Evolutionary conservation across 2,113 vertebrate genomes (phyloP).

Genomic region (Passer domesticus): DNA sequence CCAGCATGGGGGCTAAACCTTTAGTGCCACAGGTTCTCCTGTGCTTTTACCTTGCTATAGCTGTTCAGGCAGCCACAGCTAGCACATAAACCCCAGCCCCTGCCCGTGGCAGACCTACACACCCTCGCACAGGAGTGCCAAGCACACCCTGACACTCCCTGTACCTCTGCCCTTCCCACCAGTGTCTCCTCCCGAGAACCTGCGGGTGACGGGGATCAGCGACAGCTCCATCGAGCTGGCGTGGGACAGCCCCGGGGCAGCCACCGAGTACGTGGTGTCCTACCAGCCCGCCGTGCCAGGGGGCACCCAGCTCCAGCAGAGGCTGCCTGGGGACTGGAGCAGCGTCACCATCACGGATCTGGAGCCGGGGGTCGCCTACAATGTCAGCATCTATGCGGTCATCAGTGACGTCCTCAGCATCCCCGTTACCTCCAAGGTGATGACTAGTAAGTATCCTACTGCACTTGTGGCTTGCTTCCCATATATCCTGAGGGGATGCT

Average conservation of each 20-base stretch:
- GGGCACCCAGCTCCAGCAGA: conserved; percentile 86
- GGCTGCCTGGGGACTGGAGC: conserved; percentile 87
- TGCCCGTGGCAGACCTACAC: background rate
- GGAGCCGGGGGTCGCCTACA: conserved; percentile 91
- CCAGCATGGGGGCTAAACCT: background rate
- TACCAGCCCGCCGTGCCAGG: conserved; percentile 82
- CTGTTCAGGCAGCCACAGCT: background rate
- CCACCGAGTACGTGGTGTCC: conserved; percentile 90
- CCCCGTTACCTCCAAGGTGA: conserved; percentile 83
- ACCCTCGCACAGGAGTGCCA: background rate
- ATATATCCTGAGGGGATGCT: background rate
- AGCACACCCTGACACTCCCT: conserved; percentile 11
- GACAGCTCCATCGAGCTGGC: conserved; percentile 87
- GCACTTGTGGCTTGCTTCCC: background rate
- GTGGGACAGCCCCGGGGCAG: conserved; percentile 86
- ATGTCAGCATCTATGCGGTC: conserved; percentile 89
- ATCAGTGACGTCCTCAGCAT: conserved; percentile 87
- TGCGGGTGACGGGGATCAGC: conserved; percentile 83
- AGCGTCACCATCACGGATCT: conserved; percentile 84
- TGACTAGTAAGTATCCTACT: conserved; percentile 87
- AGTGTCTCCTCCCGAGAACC: conserved; percentile 90
- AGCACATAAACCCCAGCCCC: background rate
- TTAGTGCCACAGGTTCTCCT: background rate
- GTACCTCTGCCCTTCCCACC: conserved; percentile 55
- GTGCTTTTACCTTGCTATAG: background rate